Evolutionary conservation across 2,888 invertebrate genomes (phyloP), one percentile per base, ranked within the genome.

Genomic region (Tipula helvola): DNA sequence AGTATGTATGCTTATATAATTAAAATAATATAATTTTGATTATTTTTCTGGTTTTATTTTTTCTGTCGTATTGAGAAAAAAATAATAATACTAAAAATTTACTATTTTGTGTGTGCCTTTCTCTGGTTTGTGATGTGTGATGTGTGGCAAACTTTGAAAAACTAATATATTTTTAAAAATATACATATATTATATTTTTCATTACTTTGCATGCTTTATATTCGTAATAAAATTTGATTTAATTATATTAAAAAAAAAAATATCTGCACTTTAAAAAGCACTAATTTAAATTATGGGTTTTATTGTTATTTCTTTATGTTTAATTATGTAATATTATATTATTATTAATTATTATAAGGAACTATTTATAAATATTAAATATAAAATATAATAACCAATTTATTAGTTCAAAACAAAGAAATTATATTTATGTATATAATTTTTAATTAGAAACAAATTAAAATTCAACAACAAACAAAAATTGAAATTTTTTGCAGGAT

Each of bases 81-180:
- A 71, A 71, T 71, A 71, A 28, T 28, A 71, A 71, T 71, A 28
- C 28, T 71, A 71, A 28, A 71, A 28, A 71, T 71, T 71, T 71
- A 71, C 7, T 71, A 71, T 71, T 71, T 71, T 71, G 71, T 71
- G 71, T 71, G 71, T 71, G 71, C 28, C 28, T 71, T 71, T 71
- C 71, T 71, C 71, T 71, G 71, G 71, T 71, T 71, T 71, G 71
- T 71, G 71, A 71, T 71, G 71, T 71, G 71, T 71, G 71, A 71
- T 71, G 71, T 71, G 71, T 71, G 71, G 71, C 71, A 71, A 71
- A 28, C 10, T 71, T 71, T 28, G 28, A 71, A 28, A 10, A 71
- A 71, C 28, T 71, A 71, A 71, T 28, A 71, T 71, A 71, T 71
- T 71, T 44, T 52, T 10, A 28, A 71, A 71, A 71, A 28, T 28